Evolutionary conservation across 1,140 invertebrate species (phyloP).

Genomic region (Drosophila carrolli): DNA sequence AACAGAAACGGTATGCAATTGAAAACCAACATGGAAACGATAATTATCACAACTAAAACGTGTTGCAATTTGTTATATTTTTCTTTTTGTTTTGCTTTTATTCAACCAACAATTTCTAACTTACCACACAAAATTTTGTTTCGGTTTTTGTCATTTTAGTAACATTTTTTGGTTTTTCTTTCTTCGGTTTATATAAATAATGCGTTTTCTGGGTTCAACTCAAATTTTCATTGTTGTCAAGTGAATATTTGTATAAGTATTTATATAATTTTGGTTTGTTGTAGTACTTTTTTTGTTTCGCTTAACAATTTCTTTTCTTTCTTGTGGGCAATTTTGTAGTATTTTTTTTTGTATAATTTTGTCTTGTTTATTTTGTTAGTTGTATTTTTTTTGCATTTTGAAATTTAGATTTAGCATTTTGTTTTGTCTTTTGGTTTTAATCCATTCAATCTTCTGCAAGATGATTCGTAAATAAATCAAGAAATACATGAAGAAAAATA

Average conservation of each 20-base stretch:
- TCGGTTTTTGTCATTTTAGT: constrained; percentile 68
- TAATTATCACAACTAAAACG: constrained; percentile 52
- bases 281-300: constrained; percentile 57
- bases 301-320: constrained; percentile 68
- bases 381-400: constrained; percentile 56
- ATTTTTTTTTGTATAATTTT: constrained; percentile 61
- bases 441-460: constrained; percentile 85
- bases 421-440: constrained; percentile 72
- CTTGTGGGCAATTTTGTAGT: constrained; percentile 68
- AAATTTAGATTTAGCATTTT: constrained; percentile 59
- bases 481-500: constrained; percentile 82
- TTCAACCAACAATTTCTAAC: constrained; percentile 82
- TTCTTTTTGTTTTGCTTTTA: constrained; percentile 51
- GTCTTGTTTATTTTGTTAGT: constrained; percentile 62
- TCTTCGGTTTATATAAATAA: constrained; percentile 74
- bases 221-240: constrained; percentile 64
- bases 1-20: constrained; percentile 71
- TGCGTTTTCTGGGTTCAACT: constrained; percentile 55
- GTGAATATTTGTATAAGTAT: constrained; percentile 77
- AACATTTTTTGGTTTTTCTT: constrained; percentile 61
- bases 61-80: constrained; percentile 42
- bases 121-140: constrained; percentile 84
- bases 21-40: constrained; percentile 68
- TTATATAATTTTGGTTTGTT: constrained; percentile 75
- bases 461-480: constrained; percentile 81